phyloP scores from a whole-genome alignment of 2,113 vertebrate species.

The Clinocottus analis region DNA sequence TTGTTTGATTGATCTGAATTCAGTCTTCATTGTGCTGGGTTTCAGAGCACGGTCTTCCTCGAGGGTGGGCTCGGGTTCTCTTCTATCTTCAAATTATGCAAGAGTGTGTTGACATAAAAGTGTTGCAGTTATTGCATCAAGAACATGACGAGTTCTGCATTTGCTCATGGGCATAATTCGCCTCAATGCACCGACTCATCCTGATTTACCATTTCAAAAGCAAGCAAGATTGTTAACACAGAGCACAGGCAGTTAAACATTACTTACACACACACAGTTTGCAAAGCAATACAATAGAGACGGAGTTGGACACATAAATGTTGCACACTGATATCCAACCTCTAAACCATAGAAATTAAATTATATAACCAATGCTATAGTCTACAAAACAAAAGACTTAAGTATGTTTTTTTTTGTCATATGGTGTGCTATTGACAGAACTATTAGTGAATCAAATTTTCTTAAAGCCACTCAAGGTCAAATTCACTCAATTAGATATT shows the following conservation, averaged over 20 bases:
- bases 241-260: slow-evolving; percentile 43
- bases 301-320: slow-evolving; percentile 16
- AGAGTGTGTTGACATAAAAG: slow-evolving; percentile 14
- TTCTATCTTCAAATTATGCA: slow-evolving; percentile 38
- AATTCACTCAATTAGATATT: slow-evolving; percentile 41
- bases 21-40: slow-evolving; percentile 21
- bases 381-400: slow-evolving; percentile 6
- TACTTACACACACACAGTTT: slow-evolving; percentile 11
- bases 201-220: slow-evolving; percentile 50
- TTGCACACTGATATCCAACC: slow-evolving; percentile 39
- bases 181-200: slow-evolving; percentile 68
- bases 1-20: slow-evolving; percentile 22
- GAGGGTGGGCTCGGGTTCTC: slow-evolving; percentile 15
- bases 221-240: slow-evolving; percentile 66
- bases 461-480: slow-evolving; percentile 33
- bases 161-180: slow-evolving; percentile 25
- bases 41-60: slow-evolving; percentile 25
- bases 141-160: neutral
- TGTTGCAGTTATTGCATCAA: slow-evolving; percentile 5
- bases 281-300: slow-evolving; percentile 48
- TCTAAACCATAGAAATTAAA: slow-evolving; percentile 39
- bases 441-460: slow-evolving; percentile 30
- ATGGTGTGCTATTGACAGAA: slow-evolving; percentile 12
- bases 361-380: slow-evolving; percentile 19
- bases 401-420: neutral